Percentiles rank a stretch among this genome's conserved stretches.
Conservation (phyloP, 2,888 invertebrate genomes). For the Rhodophaea formosa region DNA sequence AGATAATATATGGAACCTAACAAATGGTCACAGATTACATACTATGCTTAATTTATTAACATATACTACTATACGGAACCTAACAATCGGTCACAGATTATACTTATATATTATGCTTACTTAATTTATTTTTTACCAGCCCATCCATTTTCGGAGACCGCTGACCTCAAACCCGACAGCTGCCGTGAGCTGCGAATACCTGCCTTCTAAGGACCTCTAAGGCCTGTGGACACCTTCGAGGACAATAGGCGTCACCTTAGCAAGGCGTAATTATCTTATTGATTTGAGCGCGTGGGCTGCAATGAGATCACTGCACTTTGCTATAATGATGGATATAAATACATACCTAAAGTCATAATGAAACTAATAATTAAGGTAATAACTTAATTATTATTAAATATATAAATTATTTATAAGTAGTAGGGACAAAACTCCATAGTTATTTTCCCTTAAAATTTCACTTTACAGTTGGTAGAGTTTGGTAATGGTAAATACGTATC, state of each 20-base stretch:
- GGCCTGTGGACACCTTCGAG: slow-evolving; percentile 3
- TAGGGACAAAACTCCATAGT: too few relatives aligned
- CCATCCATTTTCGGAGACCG: slow-evolving; percentile 32
- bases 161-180: slow-evolving; percentile 30
- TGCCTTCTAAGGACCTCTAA: slow-evolving; percentile 15
- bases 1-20: not conserved
- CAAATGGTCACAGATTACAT: too few relatives aligned
- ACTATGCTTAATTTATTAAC: too few relatives aligned
- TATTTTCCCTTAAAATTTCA: too few relatives aligned
- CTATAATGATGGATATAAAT: not conserved
- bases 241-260: slow-evolving; percentile 4
- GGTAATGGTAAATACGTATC: too few relatives aligned
- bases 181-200: slow-evolving; percentile 20
- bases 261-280: slow-evolving; percentile 33
- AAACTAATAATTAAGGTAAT: too few relatives aligned
- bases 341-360: too few relatives aligned
- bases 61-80: not conserved
- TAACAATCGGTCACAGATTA: too few relatives aligned
- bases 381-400: too few relatives aligned
- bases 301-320: slow-evolving; percentile 54
- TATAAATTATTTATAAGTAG: too few relatives aligned
- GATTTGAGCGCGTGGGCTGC: slow-evolving; percentile 40
- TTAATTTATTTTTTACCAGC: slow-evolving; percentile 18
- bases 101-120: not conserved
- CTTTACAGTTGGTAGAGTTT: too few relatives aligned